Base-by-base conservation (phyloP, 1,140 invertebrate species). In the Parapsyche elsis region DNA sequence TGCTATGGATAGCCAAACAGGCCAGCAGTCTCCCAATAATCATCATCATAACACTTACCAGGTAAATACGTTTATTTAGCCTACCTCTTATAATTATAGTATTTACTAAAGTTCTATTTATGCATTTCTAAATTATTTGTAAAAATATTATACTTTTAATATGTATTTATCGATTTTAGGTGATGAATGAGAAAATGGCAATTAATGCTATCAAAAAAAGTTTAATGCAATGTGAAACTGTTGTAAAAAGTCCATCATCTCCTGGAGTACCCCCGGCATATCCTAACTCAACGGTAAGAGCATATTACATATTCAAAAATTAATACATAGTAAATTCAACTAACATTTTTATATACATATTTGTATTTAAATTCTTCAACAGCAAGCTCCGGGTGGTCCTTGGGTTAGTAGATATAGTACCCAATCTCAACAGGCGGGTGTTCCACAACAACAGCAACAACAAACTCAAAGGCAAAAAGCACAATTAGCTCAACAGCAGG, bases 151-250 rank as follows among this genome's bases (percentile, higher is more conserved):
- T 73, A 26, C 59, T 73, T 30, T 67, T 83, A 38, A 38, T 7
- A 38, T 38, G 7, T 7, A 4, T 38, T 38, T 38, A 38, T 38
- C 30, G 46, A 30, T 87, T 86, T 67, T 83, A 90, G 85, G 89
- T 89, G 46, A 86, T 92, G 82, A 93, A 93, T 83, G 95, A 96
- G 84, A 93, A 93, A 85, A 92, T 94, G 87, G 96, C 95, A 16
- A 98, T 98, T 74, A 95, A 94, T 85, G 95, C 93, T 9, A 98
- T 98, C 85, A 95, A 96, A 84, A 93, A 95, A 86, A 95, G 95
- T 85, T 89, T 98, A 78, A 98, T 98, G 96, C 94, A 94, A 84
- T 93, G 90, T 84, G 94, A 92, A 84, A 88, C 88, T 86, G 92
- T 87, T 71, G 91, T 92, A 79, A 91, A 91, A 81, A 92, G 90